Percentiles rank a stretch among this genome's conserved stretches.
Conservation (phyloP, 2,113 vertebrate genomes). For the Pluvialis apricaria region DNA sequence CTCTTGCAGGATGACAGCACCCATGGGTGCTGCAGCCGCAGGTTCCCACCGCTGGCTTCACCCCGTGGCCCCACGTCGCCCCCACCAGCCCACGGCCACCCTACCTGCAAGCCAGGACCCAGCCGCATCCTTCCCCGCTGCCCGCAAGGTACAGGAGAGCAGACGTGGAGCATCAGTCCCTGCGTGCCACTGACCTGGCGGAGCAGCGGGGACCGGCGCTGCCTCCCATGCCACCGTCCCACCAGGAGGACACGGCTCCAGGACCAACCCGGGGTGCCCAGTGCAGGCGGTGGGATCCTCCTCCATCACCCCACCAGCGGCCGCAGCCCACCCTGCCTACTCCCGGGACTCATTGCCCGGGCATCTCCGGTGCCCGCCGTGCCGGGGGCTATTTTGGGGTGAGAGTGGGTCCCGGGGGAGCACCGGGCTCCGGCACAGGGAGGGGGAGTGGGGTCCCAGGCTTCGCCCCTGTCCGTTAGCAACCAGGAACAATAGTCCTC, state of each 20-base stretch:
- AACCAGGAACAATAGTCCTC: not conserved
- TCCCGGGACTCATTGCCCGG: not conserved
- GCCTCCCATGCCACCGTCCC: fast-evolving
- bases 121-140: not conserved
- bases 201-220: fast-evolving
- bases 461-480: not conserved
- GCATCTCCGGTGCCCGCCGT: fast-evolving
- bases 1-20: not conserved
- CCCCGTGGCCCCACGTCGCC: not conserved
- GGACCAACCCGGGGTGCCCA: fast-evolving
- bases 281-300: not conserved
- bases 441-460: not conserved
- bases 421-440: fast-evolving
- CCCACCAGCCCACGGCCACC: not conserved
- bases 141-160: not conserved
- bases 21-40: fast-evolving
- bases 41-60: not conserved
- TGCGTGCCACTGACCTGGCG: fast-evolving
- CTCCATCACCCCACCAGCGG: not conserved
- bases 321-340: not conserved
- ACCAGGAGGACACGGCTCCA: fast-evolving
- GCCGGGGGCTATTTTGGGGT: not conserved
- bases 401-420: fast-evolving
- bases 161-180: not conserved
- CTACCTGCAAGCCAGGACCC: not conserved